Percentiles rank a stretch among this genome's conserved stretches.
These are phyloP conservation scores for Chrysina gloriosa DNA, from an alignment of 2,888 invertebrate species.

Conservation along the genomic window DNA sequence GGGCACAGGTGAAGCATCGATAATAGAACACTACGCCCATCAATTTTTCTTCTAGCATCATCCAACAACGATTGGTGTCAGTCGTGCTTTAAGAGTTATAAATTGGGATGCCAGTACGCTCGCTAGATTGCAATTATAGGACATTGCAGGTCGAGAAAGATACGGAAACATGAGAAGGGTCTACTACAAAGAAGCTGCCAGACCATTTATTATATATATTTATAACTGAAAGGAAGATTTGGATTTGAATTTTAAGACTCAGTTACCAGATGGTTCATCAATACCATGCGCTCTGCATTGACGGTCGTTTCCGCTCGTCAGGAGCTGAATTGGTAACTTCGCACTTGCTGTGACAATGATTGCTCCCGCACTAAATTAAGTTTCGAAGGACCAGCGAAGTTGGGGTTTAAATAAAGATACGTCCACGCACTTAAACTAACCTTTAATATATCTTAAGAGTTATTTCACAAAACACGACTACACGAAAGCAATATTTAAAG, in stretches of 20 bases:
- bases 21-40: slow-evolving; percentile 98
- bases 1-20: slow-evolving; percentile 96
- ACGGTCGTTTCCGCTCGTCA: no score
- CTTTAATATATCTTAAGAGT: no score
- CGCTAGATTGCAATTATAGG: slow-evolving; percentile 96
- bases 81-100: slow-evolving; percentile 97
- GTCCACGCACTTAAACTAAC: no score
- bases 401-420: no score
- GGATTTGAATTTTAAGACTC: slow-evolving; percentile 96
- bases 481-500: no score
- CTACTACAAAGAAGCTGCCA: slow-evolving; percentile 99
- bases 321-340: no score
- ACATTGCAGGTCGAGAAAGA: slow-evolving; percentile 96
- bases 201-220: slow-evolving; percentile 98
- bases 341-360: no score
- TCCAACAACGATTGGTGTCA: slow-evolving; percentile 98
- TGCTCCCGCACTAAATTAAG: no score
- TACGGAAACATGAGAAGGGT: slow-evolving; percentile 99
- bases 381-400: no score
- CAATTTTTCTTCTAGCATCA: slow-evolving; percentile 99
- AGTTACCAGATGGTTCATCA: slow-evolving; percentile 90
- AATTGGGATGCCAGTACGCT: slow-evolving; percentile 96
- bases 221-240: slow-evolving; percentile 97
- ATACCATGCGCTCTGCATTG: slow-evolving; percentile 97
- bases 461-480: no score